Conservation (phyloP, 2,113 vertebrate species). For the Thomomys bottae region DNA sequence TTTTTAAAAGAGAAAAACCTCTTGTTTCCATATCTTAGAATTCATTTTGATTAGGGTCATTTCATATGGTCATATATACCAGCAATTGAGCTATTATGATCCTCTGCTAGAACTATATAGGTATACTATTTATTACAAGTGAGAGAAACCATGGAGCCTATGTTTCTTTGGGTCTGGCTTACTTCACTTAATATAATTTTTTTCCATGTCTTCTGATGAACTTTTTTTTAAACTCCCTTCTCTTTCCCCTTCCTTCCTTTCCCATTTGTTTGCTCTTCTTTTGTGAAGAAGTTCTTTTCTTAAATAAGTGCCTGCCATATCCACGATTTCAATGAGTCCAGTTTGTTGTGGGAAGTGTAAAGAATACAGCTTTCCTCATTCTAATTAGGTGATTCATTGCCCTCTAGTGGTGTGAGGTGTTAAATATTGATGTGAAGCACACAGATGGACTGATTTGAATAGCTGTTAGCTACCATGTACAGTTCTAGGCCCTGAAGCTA, state of each 20-base stretch:
- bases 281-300: constrained; percentile 51
- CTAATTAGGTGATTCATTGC: constrained; percentile 85
- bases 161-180: too few relatives aligned
- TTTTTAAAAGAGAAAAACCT: too few relatives aligned
- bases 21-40: too few relatives aligned
- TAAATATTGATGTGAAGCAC: constrained; percentile 55
- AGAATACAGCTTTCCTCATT: constrained; percentile 53
- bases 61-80: too few relatives aligned
- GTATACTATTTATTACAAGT: too few relatives aligned
- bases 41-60: too few relatives aligned
- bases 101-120: too few relatives aligned
- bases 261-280: not conserved
- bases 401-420: constrained; percentile 84
- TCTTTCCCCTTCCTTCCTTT: not conserved
- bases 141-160: too few relatives aligned
- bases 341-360: constrained; percentile 76
- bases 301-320: constrained; percentile 81
- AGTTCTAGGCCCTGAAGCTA: not conserved
- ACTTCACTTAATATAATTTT: too few relatives aligned
- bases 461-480: not conserved
- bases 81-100: too few relatives aligned
- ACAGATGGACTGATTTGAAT: constrained; percentile 20
- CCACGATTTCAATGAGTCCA: constrained; percentile 85
- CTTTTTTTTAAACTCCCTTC: too few relatives aligned
- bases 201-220: too few relatives aligned